A percentile compares a stretch with the other conserved stretches of the same genome.
These are phyloP conservation scores for Antheraea pernyi DNA, from an alignment of 1,140 invertebrate genomes.

Conservation along the genomic window DNA sequence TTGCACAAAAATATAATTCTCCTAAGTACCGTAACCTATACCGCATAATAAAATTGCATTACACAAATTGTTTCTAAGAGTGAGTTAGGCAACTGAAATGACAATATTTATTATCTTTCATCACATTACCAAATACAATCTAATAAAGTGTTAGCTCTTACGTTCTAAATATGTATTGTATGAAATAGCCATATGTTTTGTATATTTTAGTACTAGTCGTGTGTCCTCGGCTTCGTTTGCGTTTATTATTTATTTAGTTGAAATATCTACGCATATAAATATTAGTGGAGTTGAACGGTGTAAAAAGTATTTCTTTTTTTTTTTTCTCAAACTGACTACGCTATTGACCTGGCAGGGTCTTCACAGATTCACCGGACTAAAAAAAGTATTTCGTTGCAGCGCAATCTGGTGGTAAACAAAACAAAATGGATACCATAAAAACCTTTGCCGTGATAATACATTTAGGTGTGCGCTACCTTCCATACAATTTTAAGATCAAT, in stretches of 20 bases:
- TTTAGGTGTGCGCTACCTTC: too few species aligned
- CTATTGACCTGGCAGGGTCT: too few species aligned
- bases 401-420: too few species aligned
- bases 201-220: slow-evolving; percentile 2
- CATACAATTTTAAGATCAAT: too few species aligned
- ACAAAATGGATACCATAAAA: too few species aligned
- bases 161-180: slow-evolving; percentile 24
- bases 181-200: not conserved
- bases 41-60: slow-evolving; percentile 38
- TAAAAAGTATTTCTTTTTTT: too few species aligned
- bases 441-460: too few species aligned
- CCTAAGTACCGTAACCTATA: slow-evolving; percentile 30
- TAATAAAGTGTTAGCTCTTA: slow-evolving; percentile 32
- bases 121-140: slow-evolving; percentile 37
- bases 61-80: slow-evolving; percentile 29
- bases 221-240: not conserved
- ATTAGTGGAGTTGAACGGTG: too few species aligned
- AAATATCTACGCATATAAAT: too few species aligned
- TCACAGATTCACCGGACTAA: too few species aligned
- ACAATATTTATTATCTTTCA: slow-evolving; percentile 45
- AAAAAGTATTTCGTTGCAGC: too few species aligned
- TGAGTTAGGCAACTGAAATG: slow-evolving; percentile 35
- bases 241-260: not conserved
- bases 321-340: too few species aligned
- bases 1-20: slow-evolving; percentile 16